phyloP scores from a whole-genome alignment of 2,797 vertebrate species.

The Mus minutoides region DNA sequence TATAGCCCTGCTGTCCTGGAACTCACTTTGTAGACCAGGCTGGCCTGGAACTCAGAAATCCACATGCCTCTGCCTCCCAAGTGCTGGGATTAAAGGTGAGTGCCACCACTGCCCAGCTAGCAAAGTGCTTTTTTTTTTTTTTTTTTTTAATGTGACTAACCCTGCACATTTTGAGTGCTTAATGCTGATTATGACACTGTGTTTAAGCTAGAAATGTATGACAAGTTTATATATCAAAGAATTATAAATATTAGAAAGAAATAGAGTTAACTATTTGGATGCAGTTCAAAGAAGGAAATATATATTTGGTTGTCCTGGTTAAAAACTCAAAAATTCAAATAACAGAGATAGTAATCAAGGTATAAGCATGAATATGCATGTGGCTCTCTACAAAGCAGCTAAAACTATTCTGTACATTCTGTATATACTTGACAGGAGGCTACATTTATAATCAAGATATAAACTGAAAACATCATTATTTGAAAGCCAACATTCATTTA shows the following conservation, averaged over 20 bases:
- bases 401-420: neutral
- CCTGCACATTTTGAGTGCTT: constrained; percentile 62
- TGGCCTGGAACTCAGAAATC: too few species aligned
- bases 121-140: constrained; percentile 65
- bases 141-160: constrained; percentile 26
- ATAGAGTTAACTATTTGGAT: constrained; percentile 19
- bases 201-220: constrained; percentile 62
- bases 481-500: neutral
- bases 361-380: neutral
- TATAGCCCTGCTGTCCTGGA: too few species aligned
- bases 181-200: constrained; percentile 37
- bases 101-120: too few species aligned
- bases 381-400: neutral
- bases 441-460: neutral
- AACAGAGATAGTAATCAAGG: neutral
- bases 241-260: constrained; percentile 24
- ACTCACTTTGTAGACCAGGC: too few species aligned
- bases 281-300: neutral
- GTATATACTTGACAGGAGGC: neutral
- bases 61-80: too few species aligned
- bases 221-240: constrained; percentile 21
- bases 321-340: constrained; percentile 29
- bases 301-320: neutral
- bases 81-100: too few species aligned
- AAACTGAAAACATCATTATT: neutral